Base-by-base conservation (phyloP, 2,113 vertebrate species). In the Hemiscyllium ocellatum region DNA sequence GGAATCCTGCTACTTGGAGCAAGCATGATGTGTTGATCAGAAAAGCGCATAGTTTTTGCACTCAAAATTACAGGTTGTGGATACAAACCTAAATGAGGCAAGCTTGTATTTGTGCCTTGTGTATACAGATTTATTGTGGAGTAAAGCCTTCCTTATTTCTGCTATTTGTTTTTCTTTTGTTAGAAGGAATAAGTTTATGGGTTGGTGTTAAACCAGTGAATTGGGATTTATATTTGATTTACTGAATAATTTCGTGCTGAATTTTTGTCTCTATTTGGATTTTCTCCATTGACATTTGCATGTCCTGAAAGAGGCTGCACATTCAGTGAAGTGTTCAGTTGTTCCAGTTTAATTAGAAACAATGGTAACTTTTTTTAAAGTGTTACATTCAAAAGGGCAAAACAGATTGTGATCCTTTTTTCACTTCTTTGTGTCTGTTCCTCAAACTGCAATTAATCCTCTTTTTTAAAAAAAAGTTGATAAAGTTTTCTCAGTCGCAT, bases 51-150 rank as follows among this genome's bases (percentile, higher is more conserved):
- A 76, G 24, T 95, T 76, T 95, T 52, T 95, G 68, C 69, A 76
- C 94, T 72, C 69, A 95, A 76, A 72, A 95, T 95, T 72, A 33
- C 42, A 52, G 47, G 68, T 70, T 17, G 94, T 52, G 94, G 94
- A 95, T 47, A 95, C 94, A 72, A 50, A 69, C 13, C 52, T 95
- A 95, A 50, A 50, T 50, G 69, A 70, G 68, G 68, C 93, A 95
- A 95, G 47, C 47, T 95, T 95, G 22, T 95, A 95, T 72, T 72
- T 95, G 94, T 95, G 94, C 94, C 94, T 95, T 95, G 94, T 47
- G 22, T 95, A 47, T 33, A 52, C 3, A 3, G 70, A 94, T 24
- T 68, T 89, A 50, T 56, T 89, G 24, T 65, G 29, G 87, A 65
- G 29, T 33, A 91, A 91, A n/a, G 13, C 29, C 52, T 47, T 52